Evolutionary conservation across 1,140 invertebrate genomes (phyloP), one percentile per base, ranked within the genome.

Genomic region (Bombus superbus): DNA sequence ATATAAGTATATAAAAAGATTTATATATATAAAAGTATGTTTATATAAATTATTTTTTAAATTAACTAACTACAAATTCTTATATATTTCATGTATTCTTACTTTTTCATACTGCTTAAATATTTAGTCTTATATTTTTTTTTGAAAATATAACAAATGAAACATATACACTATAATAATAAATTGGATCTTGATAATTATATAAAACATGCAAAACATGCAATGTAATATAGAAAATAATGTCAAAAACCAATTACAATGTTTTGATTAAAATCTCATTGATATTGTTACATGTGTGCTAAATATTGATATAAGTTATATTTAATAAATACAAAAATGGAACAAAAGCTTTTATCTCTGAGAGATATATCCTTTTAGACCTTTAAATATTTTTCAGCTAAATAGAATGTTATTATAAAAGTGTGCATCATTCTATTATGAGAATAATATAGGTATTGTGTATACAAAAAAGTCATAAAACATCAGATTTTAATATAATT

Each of bases 131-230:
- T 44, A 28, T 47, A 15, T 6, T 69, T 38, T 32, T 32, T 44
- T 64, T 40, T 25, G 68, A 64, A 53, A 88, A 75, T 81, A 78
- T 77, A 64, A 77, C n/a, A 66, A 47, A 42, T 73, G 75, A 38
- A 82, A 75, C 71, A 81, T 66, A n/a, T 66, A n/a, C n/a, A 74
- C 40, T 74, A 74, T 40, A 53, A 40, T 40, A 40, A 71, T 71
- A 40, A 40, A 40, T 28, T 40, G 35, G 6, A 71, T 40, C 40
- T 3, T 71, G 40, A 44, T 42, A 72, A 72, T 42, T 13, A n/a
- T 28, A 44, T 25, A 8, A 42, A 72, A 44, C 69, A 35, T 72
- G 69, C 69, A 62, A 44, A 81, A 44, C 80, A 74, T 44, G 42
- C 35, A 35, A 25, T 35, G 15, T 38, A 38, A 38, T 38, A 81